A percentile compares a stretch with the other conserved stretches of the same genome.
These are phyloP conservation scores for Sclerurus mexicanus DNA, from an alignment of 2,113 vertebrate genomes.

Conservation along the genomic window DNA sequence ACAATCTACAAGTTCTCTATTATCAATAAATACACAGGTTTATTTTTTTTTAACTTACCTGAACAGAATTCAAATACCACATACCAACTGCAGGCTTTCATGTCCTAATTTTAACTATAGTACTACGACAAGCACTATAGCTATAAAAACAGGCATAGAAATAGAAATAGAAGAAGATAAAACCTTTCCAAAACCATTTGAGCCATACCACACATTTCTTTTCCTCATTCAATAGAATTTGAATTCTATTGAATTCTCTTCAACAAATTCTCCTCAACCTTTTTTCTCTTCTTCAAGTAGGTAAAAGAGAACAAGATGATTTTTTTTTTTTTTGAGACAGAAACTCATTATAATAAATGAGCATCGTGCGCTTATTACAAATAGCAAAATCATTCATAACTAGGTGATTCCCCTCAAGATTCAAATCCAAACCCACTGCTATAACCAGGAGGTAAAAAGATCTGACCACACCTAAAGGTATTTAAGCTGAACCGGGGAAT, in stretches of 20 bases:
- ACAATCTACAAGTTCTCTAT: background rate
- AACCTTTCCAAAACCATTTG: background rate
- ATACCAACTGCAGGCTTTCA: background rate
- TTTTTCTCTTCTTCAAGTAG: background rate
- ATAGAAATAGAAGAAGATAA: background rate
- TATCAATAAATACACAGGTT: background rate
- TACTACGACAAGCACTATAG: background rate
- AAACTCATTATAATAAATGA: background rate
- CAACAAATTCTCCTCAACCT: background rate
- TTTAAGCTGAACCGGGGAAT: background rate
- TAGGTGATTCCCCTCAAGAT: background rate
- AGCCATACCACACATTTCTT: background rate
- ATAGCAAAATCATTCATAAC: background rate
- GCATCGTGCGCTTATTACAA: background rate
- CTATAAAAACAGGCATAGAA: background rate
- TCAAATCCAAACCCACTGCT: background rate
- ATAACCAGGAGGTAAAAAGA: background rate
- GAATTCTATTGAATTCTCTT: background rate
- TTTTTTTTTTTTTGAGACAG: background rate
- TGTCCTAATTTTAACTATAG: background rate
- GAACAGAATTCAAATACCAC: background rate
- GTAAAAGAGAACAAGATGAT: background rate
- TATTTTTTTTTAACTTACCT: background rate
- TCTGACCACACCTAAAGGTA: background rate
- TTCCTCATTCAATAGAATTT: background rate